Percentiles rank a stretch among this genome's conserved stretches.
Conservation (phyloP, 1,140 invertebrate genomes). For the Micrasema minimum region DNA sequence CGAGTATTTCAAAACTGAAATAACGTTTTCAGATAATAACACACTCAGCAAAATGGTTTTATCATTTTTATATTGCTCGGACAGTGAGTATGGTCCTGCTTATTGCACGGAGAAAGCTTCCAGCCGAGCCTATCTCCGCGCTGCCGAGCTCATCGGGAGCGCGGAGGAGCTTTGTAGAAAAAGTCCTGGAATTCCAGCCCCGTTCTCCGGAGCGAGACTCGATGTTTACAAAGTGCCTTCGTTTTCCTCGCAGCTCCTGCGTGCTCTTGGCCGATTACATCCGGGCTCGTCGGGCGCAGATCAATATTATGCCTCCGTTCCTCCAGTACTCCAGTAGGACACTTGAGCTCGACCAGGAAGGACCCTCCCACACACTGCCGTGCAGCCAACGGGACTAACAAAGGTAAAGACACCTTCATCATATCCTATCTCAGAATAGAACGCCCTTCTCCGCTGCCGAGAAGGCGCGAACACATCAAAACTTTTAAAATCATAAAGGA, state of each 20-base stretch:
- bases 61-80: too few relatives aligned
- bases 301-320: slow-evolving; percentile 21
- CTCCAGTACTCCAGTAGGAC: slow-evolving; percentile 19
- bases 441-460: slow-evolving; percentile 22
- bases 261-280: too few relatives aligned
- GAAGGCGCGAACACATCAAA: too few relatives aligned
- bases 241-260: too few relatives aligned
- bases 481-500: too few relatives aligned
- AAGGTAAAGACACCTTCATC: slow-evolving; percentile 10
- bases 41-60: too few relatives aligned
- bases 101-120: too few relatives aligned
- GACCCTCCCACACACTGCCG: not conserved
- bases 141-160: not conserved
- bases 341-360: slow-evolving; percentile 23
- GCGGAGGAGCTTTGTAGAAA: not conserved
- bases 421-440: not conserved
- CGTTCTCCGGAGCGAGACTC: too few relatives aligned
- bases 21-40: not conserved
- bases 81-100: too few relatives aligned
- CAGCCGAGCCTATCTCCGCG: too few relatives aligned
- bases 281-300: slow-evolving; percentile 22
- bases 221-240: too few relatives aligned
- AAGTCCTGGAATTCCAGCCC: too few relatives aligned
- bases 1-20: not conserved
- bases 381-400: slow-evolving; percentile 12